Percentiles rank a stretch among this genome's conserved stretches.
phyloP scores from a whole-genome alignment of 2,113 vertebrate species.

The Brachypteracias leptosomus region DNA sequence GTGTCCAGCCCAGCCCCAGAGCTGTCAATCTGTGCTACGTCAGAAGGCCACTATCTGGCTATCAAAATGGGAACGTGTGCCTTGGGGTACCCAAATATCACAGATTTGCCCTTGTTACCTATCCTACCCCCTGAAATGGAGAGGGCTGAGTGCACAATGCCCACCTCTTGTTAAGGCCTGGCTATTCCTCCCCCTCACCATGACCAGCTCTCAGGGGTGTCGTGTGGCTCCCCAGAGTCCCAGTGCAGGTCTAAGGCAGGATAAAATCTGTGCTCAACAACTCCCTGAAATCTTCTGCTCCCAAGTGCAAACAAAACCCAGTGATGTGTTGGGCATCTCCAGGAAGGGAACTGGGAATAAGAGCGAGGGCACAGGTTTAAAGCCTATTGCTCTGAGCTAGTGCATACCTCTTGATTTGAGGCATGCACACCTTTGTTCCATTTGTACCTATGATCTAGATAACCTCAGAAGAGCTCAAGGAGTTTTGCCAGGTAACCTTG shows the following conservation, averaged over 20 bases:
- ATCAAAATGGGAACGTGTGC: background rate
- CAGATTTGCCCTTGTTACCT: background rate
- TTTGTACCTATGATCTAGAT: background rate
- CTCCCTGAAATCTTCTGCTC: background rate
- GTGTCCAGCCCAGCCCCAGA: background rate
- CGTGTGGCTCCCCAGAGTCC: background rate
- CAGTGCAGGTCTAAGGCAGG: background rate
- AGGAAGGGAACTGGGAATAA: background rate
- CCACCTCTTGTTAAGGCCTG: background rate
- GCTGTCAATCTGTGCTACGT: background rate
- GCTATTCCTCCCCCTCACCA: background rate
- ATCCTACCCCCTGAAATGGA: background rate
- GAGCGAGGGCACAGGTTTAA: background rate
- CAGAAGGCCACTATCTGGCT: background rate
- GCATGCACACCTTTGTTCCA: background rate
- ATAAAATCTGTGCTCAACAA: background rate
- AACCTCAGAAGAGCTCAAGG: too few species aligned
- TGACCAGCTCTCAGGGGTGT: background rate
- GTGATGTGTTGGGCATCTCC: background rate
- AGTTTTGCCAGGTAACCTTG: background rate
- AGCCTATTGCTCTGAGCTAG: background rate
- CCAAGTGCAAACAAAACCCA: background rate
- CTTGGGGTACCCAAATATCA: background rate
- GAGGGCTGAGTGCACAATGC: fast-evolving
- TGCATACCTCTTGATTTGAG: background rate